Evolutionary conservation across 2,113 vertebrate species (phyloP).

Genomic region (Aldabrachelys gigantea): DNA sequence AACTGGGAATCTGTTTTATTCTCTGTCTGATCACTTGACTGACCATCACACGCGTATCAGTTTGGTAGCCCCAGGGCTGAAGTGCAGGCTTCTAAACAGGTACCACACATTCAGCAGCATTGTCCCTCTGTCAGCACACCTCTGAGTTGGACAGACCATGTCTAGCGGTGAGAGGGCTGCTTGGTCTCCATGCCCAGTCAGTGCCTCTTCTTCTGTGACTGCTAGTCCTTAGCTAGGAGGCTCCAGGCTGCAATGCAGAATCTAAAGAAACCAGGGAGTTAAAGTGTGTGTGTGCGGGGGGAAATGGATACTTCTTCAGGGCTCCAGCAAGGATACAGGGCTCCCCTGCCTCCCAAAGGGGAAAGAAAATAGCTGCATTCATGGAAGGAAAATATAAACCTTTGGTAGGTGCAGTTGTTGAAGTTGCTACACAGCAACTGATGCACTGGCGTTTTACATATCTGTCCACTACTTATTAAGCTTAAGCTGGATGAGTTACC

Average conservation of each 20-base stretch:
- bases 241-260: neutral
- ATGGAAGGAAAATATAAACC: neutral
- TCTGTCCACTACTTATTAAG: neutral
- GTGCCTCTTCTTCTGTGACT: neutral
- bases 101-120: neutral
- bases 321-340: neutral
- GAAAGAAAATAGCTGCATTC: neutral
- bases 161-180: neutral
- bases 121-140: neutral
- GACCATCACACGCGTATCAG: too few species aligned
- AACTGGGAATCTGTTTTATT: neutral
- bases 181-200: neutral
- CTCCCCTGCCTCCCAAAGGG: neutral
- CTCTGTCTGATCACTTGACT: neutral
- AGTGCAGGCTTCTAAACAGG: accelerated
- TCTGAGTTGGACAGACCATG: neutral
- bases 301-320: neutral
- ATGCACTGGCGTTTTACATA: neutral
- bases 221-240: neutral
- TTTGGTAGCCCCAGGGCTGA: neutral
- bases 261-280: neutral
- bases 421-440: neutral
- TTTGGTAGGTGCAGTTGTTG: neutral
- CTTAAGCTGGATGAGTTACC: neutral
- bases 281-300: neutral